A percentile compares a stretch with the other conserved stretches of the same genome.
Conservation (phyloP, 1,140 invertebrate genomes). For the Zaprionus africanus region DNA sequence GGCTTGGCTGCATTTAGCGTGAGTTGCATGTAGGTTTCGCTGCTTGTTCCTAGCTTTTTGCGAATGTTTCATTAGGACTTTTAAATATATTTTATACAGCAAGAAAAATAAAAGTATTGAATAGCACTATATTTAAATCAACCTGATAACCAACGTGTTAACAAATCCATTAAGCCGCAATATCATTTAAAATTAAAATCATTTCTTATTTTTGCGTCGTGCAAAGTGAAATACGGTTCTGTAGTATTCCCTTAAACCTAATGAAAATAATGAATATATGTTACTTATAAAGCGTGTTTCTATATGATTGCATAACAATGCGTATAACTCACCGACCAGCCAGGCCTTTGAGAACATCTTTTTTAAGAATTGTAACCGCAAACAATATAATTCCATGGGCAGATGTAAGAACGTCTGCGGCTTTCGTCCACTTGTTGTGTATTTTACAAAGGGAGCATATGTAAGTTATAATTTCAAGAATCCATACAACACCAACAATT, state of each 20-base stretch:
- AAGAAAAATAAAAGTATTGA: background rate
- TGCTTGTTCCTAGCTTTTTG: conserved; percentile 17
- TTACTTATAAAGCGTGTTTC: background rate
- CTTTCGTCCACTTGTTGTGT: background rate
- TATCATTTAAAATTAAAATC: too few relatives aligned
- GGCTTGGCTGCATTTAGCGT: conserved; percentile 26
- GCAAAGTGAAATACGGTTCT: background rate
- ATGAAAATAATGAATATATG: background rate
- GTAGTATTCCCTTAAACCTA: background rate
- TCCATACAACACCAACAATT: background rate
- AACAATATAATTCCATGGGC: background rate
- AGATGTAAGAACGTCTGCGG: background rate
- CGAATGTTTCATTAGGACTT: too few relatives aligned
- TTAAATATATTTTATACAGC: conserved; percentile 21
- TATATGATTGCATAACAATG: background rate
- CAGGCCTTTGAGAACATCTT: background rate
- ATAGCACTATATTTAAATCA: background rate
- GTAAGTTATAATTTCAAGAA: conserved; percentile 4
- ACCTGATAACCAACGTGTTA: too few relatives aligned
- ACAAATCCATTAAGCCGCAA: too few relatives aligned
- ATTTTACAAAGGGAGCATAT: background rate
- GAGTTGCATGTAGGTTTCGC: conserved; percentile 50
- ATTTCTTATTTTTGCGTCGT: background rate
- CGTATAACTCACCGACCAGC: background rate
- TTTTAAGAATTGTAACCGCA: background rate